These are phyloP conservation scores for Spongilla lacustris DNA, from an alignment of 37 sponge, comb jelly and placozoan species.

Conservation along the genomic window DNA sequence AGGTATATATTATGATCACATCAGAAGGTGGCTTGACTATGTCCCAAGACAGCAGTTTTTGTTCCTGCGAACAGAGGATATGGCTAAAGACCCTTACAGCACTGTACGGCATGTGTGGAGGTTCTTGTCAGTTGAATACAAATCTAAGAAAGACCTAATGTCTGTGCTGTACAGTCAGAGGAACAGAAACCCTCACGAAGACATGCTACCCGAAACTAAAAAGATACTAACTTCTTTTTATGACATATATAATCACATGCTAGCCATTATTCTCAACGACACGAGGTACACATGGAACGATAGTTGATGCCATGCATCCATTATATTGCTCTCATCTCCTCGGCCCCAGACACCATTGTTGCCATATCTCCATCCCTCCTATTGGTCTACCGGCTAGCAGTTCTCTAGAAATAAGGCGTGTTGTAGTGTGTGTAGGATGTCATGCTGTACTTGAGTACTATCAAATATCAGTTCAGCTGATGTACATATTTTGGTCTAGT, in stretches of 20 bases:
- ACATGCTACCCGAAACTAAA: slow-evolving; percentile 15
- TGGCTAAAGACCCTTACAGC: slow-evolving; percentile 21
- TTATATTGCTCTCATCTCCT: not conserved
- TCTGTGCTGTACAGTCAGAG: slow-evolving; percentile 17
- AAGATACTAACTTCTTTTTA: slow-evolving; percentile 26
- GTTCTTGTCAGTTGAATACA: slow-evolving; percentile 24
- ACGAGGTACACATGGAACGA: slow-evolving; percentile 28
- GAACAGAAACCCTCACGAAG: not conserved
- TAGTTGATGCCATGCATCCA: not conserved
- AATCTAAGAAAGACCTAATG: slow-evolving; percentile 8
- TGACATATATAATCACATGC: slow-evolving; percentile 13
- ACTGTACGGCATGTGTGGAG: slow-evolving; percentile 39
- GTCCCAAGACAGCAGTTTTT: slow-evolving; percentile 51
- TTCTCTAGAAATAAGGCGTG: too few species aligned
- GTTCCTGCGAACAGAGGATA: slow-evolving; percentile 50
- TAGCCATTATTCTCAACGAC: slow-evolving; percentile 12
- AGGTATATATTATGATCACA: slow-evolving; percentile 51
- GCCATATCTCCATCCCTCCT: not conserved
- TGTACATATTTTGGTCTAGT: too few species aligned
- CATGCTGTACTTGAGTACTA: too few species aligned
- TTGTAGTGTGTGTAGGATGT: too few species aligned
- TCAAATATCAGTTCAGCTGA: too few species aligned
- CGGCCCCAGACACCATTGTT: too few species aligned
- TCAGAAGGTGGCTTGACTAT: slow-evolving; percentile 35
- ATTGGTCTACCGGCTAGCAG: not conserved